Evolutionary conservation across 2,888 invertebrate species (phyloP).

Genomic region (Leuctra nigra): DNA sequence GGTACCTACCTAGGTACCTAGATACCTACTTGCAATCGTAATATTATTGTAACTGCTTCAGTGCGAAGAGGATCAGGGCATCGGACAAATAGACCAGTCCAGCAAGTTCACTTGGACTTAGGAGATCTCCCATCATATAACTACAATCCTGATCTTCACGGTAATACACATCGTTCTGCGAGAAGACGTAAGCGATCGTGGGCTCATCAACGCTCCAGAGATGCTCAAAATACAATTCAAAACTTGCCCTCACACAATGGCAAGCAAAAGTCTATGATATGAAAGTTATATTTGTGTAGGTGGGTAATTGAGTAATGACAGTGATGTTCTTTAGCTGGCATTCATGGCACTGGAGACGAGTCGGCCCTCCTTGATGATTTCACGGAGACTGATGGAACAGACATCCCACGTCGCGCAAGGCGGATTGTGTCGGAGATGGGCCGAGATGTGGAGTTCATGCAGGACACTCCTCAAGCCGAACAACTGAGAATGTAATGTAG

Average conservation of each 20-base stretch:
- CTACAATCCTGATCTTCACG: background rate
- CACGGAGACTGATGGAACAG: background rate
- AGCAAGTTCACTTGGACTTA: background rate
- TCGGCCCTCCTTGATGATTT: background rate
- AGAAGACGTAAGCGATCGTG: background rate
- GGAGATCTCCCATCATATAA: slow-evolving; percentile 3
- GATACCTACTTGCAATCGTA: background rate
- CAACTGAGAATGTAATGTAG: slow-evolving; percentile 54
- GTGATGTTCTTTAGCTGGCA: background rate
- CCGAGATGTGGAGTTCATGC: slow-evolving; percentile 56
- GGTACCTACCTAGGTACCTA: background rate
- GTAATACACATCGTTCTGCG: background rate
- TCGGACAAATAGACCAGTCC: background rate
- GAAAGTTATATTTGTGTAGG: background rate
- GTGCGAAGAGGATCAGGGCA: background rate
- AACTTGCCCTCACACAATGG: slow-evolving; percentile 6
- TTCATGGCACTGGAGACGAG: background rate
- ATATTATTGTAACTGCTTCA: background rate
- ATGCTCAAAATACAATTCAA: background rate
- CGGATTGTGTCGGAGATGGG: slow-evolving; percentile 59
- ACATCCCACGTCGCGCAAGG: slow-evolving; percentile 47
- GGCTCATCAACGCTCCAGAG: slow-evolving; percentile 5
- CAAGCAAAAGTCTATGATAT: background rate
- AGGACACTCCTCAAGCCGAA: slow-evolving; percentile 54
- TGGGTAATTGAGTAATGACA: background rate